Evolutionary conservation across 2,797 vertebrate species (phyloP), one percentile per base, ranked within the genome.

Genomic region (Epinephelus malabaricus): DNA sequence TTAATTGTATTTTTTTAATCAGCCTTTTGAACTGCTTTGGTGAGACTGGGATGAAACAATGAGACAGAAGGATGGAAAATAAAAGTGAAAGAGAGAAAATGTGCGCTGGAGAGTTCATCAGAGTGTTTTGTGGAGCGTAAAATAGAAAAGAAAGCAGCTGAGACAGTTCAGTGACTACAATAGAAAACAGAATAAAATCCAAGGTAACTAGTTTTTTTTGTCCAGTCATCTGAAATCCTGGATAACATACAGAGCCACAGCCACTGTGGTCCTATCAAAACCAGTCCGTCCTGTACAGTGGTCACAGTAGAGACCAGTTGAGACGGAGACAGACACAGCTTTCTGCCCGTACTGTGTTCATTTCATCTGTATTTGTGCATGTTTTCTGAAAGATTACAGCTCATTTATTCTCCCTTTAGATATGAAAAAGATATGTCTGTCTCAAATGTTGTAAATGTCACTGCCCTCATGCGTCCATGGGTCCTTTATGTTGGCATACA

Each of bases 81-180:
- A n/a, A 55, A 30, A 21, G 2, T 17, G 3, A 53, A 30, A 54
- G 7, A 2, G 8, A 14, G 43, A 61, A 43, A 38, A 61, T 25
- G 34, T 47, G 21, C 13, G 0, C 13, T 3, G 0, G 10, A 12
- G 40, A 64, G 40, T 23, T 69, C 38, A 73, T 68, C 55, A 65
- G 30, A n/a, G 2, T 27, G 21, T 38, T 73, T 11, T 17, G 13
- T 51, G 71, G 47, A 38, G 38, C 34, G 3, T n/a, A 49, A 66
- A 78, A 83, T 63, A 23, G 11, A 68, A 45, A 12, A 65, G 45
- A 72, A 68, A 66, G 54, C 38, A 4, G n/a, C 13, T 12, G 45
- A 69, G 63, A 43, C 23, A 40, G 3, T 65, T 43, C 45, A 69
- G 21, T 13, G 27, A 25, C 30, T 14, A 10, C 19, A 50, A 15